phyloP scores from a whole-genome alignment of 2,888 invertebrate genomes.

The Chironomus tentans region DNA sequence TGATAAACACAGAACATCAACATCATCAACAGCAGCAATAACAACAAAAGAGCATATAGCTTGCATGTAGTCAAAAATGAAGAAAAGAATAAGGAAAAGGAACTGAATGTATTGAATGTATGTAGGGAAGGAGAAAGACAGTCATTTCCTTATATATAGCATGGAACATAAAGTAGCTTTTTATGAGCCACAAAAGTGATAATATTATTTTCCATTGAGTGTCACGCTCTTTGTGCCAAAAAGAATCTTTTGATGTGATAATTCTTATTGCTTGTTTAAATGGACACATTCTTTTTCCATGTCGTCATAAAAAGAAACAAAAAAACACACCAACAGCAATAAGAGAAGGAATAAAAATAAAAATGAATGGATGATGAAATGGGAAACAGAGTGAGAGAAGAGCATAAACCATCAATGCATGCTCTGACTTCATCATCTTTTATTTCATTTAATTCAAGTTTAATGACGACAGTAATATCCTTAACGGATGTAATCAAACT shows the following conservation, averaged over 20 bases:
- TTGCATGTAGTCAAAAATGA: too few species aligned
- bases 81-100: background rate
- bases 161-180: slow-evolving; percentile 5
- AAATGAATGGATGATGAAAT: background rate
- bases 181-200: slow-evolving; percentile 23
- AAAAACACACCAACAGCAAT: background rate
- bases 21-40: too few species aligned
- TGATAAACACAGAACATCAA: background rate
- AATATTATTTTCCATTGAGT: slow-evolving; percentile 9
- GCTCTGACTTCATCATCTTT: slow-evolving; percentile 21
- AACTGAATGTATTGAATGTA: background rate
- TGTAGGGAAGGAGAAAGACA: background rate
- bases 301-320: background rate
- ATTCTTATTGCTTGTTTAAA: slow-evolving; percentile 10
- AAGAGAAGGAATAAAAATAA: background rate
- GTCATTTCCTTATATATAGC: background rate
- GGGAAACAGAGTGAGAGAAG: background rate
- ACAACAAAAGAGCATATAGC: too few species aligned
- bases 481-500: slow-evolving; percentile 27
- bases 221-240: slow-evolving; percentile 1
- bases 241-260: slow-evolving; percentile 21
- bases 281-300: slow-evolving; percentile 1
- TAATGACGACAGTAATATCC: slow-evolving; percentile 25
- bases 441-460: slow-evolving; percentile 22
- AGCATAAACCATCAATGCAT: background rate